A percentile compares a stretch with the other conserved stretches of the same genome.
Evolutionary conservation across 2,113 vertebrate genomes (phyloP).

Genomic region (Lycocorax pyrrhopterus): DNA sequence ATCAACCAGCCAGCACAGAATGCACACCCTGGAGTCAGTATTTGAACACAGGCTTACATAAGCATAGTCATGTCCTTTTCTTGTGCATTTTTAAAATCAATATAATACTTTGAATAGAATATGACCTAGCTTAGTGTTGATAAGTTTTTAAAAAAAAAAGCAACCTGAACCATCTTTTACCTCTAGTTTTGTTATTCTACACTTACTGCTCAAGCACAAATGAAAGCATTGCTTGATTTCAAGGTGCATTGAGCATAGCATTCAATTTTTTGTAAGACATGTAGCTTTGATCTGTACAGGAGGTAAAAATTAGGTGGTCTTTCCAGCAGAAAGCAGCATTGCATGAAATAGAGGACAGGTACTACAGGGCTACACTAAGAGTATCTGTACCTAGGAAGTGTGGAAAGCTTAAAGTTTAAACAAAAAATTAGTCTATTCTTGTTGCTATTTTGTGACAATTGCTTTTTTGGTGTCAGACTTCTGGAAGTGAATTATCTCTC

Average conservation of each 20-base stretch:
- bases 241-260: not conserved
- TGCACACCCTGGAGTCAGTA: not conserved
- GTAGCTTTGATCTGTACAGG: not conserved
- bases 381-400: not conserved
- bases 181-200: not conserved
- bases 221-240: not conserved
- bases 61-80: not conserved
- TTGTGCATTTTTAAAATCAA: not conserved
- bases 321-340: not conserved
- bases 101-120: not conserved
- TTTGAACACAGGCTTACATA: not conserved
- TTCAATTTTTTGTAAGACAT: not conserved
- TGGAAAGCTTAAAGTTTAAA: not conserved
- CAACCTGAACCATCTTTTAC: not conserved
- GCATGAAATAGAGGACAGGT: not conserved
- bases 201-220: not conserved
- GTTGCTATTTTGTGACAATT: not conserved
- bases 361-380: not conserved
- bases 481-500: not conserved
- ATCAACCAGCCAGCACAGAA: not conserved
- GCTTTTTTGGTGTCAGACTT: not conserved
- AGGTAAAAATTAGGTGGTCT: not conserved
- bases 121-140: not conserved
- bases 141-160: not conserved
- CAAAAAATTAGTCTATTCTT: not conserved